phyloP scores from a whole-genome alignment of 2,888 invertebrate species.

The Creontiades dilutus region DNA sequence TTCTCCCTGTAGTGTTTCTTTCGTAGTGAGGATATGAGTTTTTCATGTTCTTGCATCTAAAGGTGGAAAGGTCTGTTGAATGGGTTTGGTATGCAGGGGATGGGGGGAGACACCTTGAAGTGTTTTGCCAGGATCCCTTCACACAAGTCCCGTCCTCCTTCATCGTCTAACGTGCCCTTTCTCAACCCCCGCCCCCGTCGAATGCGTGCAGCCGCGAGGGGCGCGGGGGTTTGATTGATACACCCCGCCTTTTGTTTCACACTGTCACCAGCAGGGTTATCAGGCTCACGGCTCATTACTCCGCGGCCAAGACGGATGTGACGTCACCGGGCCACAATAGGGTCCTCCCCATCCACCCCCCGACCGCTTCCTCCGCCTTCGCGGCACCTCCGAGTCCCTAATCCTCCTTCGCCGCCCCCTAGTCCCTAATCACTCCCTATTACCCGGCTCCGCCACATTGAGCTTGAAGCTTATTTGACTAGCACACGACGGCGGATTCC shows the following conservation, averaged over 20 bases:
- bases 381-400: slow-evolving; percentile 52
- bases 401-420: slow-evolving; percentile 46
- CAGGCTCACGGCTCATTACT: slow-evolving; percentile 71
- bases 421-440: slow-evolving; percentile 70
- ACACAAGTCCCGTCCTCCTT: slow-evolving; percentile 1
- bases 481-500: slow-evolving; percentile 1
- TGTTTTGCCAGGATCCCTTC: slow-evolving; percentile 63
- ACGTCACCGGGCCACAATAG: slow-evolving; percentile 69
- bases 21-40: background rate
- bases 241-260: slow-evolving; percentile 71
- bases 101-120: slow-evolving; percentile 58
- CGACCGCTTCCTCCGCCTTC: background rate
- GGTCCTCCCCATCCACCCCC: slow-evolving; percentile 54
- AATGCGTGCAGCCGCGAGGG: background rate
- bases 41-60: background rate
- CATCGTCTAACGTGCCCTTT: slow-evolving; percentile 37
- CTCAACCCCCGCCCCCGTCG: slow-evolving; percentile 1
- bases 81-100: background rate
- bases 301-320: slow-evolving; percentile 72
- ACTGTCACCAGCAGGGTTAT: slow-evolving; percentile 72
- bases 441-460: slow-evolving; percentile 69
- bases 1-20: background rate
- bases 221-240: slow-evolving; percentile 67
- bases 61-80: slow-evolving; percentile 15
- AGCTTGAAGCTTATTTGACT: slow-evolving; percentile 67